These are phyloP conservation scores for Heliothis peltigera DNA, from an alignment of 2,888 invertebrate species.

Conservation along the genomic window DNA sequence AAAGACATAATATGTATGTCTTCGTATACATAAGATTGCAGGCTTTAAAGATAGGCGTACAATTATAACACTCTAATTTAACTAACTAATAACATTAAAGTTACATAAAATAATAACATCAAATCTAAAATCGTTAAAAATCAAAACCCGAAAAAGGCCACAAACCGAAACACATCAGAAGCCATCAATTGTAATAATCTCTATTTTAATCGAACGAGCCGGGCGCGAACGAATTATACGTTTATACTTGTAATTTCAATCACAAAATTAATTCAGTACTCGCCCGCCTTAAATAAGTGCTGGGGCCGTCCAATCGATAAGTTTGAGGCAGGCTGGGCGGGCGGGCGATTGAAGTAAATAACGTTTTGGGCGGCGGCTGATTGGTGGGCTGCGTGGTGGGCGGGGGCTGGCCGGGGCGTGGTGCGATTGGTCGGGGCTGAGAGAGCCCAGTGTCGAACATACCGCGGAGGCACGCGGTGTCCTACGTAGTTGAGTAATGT, in stretches of 20 bases:
- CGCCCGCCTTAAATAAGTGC: slow-evolving; percentile 87
- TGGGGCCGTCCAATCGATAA: slow-evolving; percentile 86
- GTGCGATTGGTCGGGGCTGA: slow-evolving; percentile 65
- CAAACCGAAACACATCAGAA: slow-evolving; percentile 63
- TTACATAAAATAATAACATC: slow-evolving; percentile 22
- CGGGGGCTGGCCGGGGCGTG: slow-evolving; percentile 71
- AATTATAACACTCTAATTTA: too few relatives aligned
- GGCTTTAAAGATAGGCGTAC: too few relatives aligned
- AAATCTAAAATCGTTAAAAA: slow-evolving; percentile 30
- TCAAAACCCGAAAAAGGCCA: slow-evolving; percentile 21
- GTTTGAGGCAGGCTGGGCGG: slow-evolving; percentile 78
- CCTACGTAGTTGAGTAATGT: slow-evolving; percentile 37
- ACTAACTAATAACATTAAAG: neutral
- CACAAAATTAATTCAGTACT: slow-evolving; percentile 87
- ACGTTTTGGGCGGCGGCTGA: slow-evolving; percentile 73
- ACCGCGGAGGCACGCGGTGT: slow-evolving; percentile 45
- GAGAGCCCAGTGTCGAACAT: slow-evolving; percentile 54
- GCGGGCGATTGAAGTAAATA: slow-evolving; percentile 86
- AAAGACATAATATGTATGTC: too few relatives aligned
- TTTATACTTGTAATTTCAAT: slow-evolving; percentile 86
- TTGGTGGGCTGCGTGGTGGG: slow-evolving; percentile 70
- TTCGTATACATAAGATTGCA: too few relatives aligned
- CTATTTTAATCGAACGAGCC: slow-evolving; percentile 80
- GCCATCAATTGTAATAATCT: slow-evolving; percentile 66
- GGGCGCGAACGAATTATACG: slow-evolving; percentile 80